phyloP scores from a whole-genome alignment of 2,888 invertebrate species.

The Eucera pruinosa region DNA sequence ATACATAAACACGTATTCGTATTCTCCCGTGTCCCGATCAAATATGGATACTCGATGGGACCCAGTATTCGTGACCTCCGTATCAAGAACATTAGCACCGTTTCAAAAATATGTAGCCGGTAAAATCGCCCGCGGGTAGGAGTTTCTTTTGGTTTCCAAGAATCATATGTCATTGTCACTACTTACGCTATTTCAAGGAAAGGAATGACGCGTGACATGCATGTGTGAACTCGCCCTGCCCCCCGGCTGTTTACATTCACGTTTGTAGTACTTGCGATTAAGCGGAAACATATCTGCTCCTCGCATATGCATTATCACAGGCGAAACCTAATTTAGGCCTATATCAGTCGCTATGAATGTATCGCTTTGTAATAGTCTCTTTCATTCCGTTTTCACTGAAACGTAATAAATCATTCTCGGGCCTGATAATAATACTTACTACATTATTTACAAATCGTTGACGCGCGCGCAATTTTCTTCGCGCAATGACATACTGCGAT shows the following conservation, averaged over 20 bases:
- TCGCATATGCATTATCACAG: not conserved
- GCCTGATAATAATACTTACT: slow-evolving; percentile 41
- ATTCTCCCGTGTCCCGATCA: not conserved
- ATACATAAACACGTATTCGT: slow-evolving; percentile 31
- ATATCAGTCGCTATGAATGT: not conserved
- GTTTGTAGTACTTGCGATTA: not conserved
- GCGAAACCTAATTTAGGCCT: not conserved
- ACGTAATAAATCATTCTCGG: not conserved
- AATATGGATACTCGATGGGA: slow-evolving; percentile 8
- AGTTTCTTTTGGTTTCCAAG: not conserved
- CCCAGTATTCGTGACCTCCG: too few species aligned
- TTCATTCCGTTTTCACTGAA: not conserved
- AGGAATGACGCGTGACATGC: not conserved
- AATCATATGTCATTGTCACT: not conserved
- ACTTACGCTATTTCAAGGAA: not conserved
- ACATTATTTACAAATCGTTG: not conserved
- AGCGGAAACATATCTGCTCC: not conserved
- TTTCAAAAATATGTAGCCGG: not conserved
- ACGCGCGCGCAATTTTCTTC: slow-evolving; percentile 37
- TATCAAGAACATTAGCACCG: not conserved
- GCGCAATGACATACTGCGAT: slow-evolving; percentile 47
- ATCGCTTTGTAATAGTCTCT: not conserved
- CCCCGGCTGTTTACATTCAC: not conserved
- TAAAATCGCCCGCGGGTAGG: not conserved
- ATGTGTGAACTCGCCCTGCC: slow-evolving; percentile 9